Evolutionary conservation across 2,113 vertebrate species (phyloP), one percentile per base, ranked within the genome.

Genomic region (Conger conger): DNA sequence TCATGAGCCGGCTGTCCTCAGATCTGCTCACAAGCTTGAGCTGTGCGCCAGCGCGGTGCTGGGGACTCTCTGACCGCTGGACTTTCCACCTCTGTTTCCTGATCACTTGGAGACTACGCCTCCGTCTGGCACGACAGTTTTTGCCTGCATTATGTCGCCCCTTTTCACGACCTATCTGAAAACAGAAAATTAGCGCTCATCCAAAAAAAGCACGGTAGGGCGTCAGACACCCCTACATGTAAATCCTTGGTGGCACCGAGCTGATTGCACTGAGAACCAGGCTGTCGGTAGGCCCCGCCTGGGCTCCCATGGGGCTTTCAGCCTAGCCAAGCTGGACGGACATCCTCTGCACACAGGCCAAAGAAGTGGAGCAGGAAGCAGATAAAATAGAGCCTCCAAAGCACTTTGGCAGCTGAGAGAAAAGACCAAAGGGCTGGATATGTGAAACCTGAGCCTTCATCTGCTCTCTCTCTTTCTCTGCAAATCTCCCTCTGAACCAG

Each of bases 311-410:
- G 89, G 88, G 86, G 88, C 86, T 85, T 88, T 45, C 83, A 90
- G 88, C 87, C 87, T 89, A 91, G 88, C 90, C 88, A 88, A 92
- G 90, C 89, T 92, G 90, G 91, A 93, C 92, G 88, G 89, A 92
- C 87, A 91, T 92, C 90, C 92, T 92, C 87, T 89, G 92, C 91
- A 88, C 87, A 84, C 84, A 85, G 88, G 91, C 89, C 91, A 91
- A 89, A 90, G 88, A 92, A 89, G 90, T 54, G 30, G 45, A 54
- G 80, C 89, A 90, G 91, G 89, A 33, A 30, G 90, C 90, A 92
- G 92, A 94, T 94, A 91, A 94, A 93, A 91, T 89, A 73, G 88
- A 90, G 88, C 91, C 91, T 89, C 91, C 92, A 93, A 92, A 93
- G 92, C 92, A 91, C 89, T 90, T 27, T 93, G 93, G 92, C 93